Base-by-base conservation (phyloP, 2,797 vertebrate genomes). In the Brotula barbata region DNA sequence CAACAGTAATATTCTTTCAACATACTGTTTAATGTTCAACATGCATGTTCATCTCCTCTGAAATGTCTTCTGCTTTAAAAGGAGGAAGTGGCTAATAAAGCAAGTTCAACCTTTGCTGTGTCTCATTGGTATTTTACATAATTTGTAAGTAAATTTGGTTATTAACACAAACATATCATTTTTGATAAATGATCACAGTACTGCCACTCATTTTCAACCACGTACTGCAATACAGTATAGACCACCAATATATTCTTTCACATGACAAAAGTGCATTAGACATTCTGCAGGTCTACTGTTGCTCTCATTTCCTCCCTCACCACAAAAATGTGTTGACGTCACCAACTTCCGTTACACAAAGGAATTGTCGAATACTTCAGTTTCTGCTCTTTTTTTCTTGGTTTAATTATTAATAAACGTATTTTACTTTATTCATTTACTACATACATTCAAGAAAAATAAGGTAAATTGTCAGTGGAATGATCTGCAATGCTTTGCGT, bases 141-240 rank as follows among this genome's bases (percentile, higher is more conserved):
- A 64, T 48, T 12, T 52, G 52, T 58, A 61, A 68, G 77, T 21
- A 17, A 54, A 42, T 28, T 25, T 12, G 44, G 19, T 63, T 77
- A 82, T 88, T 88, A 91, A 86, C 87, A 89, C 84, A 90, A 93
- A 92, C 89, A 88, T 77, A 68, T 79, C 83, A 81, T 80, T 73
- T 73, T 50, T 56, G 14, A 70, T 53, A 66, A 72, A 58, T 20
- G 39, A 37, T 64, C 64, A 64, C 13, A n/a, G 52, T 52, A 61
- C 55, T 48, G 49, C 63, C 53, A 34, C 28, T 53, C 15, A 11
- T 64, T 68, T n/a, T n/a, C n/a, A n/a, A n/a, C n/a, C n/a, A n/a
- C n/a, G n/a, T n/a, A n/a, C n/a, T n/a, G n/a, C n/a, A n/a, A n/a
- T n/a, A n/a, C n/a, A n/a, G n/a, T n/a, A n/a, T n/a, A n/a, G n/a